These are phyloP conservation scores for Oscheius sp. DNA, from an alignment of 2,888 invertebrate species.

Conservation along the genomic window DNA sequence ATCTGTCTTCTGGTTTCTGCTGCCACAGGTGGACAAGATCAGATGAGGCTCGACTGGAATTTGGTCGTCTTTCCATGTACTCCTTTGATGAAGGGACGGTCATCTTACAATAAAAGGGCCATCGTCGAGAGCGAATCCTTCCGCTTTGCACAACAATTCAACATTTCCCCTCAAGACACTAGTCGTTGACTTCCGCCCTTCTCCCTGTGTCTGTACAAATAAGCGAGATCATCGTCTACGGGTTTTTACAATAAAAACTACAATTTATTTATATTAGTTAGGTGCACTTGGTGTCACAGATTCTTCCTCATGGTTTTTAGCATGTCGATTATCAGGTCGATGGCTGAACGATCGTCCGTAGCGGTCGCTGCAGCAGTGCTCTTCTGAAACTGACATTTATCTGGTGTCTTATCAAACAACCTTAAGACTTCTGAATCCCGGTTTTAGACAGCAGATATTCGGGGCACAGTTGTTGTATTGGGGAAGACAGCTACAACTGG, in stretches of 20 bases:
- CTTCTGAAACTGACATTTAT: slow-evolving; percentile 3
- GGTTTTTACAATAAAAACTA: too few relatives aligned
- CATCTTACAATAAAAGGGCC: slow-evolving; percentile 44
- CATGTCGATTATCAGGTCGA: slow-evolving; percentile 24
- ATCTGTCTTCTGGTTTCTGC: slow-evolving; percentile 47
- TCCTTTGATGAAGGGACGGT: slow-evolving; percentile 39
- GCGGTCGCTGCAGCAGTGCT: neutral
- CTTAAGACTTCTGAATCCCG: slow-evolving; percentile 23
- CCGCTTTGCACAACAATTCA: slow-evolving; percentile 56
- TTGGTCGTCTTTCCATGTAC: slow-evolving; percentile 59
- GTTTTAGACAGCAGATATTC: slow-evolving; percentile 28
- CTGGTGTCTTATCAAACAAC: neutral
- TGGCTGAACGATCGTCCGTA: neutral
- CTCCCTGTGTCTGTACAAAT: neutral
- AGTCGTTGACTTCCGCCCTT: neutral
- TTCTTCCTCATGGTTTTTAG: slow-evolving; percentile 19
- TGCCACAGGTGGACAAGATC: slow-evolving; percentile 60
- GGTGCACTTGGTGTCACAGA: too few relatives aligned
- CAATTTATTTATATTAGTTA: neutral
- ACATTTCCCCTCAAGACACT: slow-evolving; percentile 1
- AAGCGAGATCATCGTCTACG: too few relatives aligned
- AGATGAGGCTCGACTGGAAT: slow-evolving; percentile 64
- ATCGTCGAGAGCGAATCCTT: slow-evolving; percentile 56
- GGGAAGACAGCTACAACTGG: slow-evolving; percentile 14
- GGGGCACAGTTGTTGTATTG: slow-evolving; percentile 32